Percentiles rank a stretch among this genome's conserved stretches.
Conservation (phyloP, 2,888 invertebrate species). For the Parnassius orleans region DNA sequence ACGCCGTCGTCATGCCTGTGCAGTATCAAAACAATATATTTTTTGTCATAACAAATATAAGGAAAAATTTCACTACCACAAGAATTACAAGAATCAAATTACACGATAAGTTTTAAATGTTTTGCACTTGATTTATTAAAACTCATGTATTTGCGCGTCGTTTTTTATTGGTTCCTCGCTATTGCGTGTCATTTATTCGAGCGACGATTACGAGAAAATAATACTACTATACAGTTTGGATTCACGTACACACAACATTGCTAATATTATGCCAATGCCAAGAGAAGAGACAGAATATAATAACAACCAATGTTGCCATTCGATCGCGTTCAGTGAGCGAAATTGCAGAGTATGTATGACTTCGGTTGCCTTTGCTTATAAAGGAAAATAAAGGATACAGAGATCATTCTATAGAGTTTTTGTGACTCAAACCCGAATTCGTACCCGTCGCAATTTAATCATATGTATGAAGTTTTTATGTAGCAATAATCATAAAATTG, state of each 20-base stretch:
- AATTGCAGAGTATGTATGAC: no score
- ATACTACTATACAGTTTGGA: slow-evolving; percentile 46
- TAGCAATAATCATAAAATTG: no score
- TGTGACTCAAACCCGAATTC: no score
- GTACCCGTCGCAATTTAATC: no score
- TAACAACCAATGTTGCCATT: no score
- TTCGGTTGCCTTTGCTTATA: no score
- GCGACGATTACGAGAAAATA: slow-evolving; percentile 61
- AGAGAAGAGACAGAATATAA: no score
- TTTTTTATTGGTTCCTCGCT: slow-evolving; percentile 74
- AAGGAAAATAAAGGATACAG: no score
- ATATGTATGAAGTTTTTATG: no score
- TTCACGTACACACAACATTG: slow-evolving; percentile 30
- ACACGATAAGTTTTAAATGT: slow-evolving; percentile 55
- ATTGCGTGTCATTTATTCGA: slow-evolving; percentile 80
- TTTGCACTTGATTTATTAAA: slow-evolving; percentile 65
- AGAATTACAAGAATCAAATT: slow-evolving; percentile 49
- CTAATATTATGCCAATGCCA: background rate
- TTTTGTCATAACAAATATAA: slow-evolving; percentile 49
- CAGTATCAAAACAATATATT: slow-evolving; percentile 72
- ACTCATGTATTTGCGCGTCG: slow-evolving; percentile 73
- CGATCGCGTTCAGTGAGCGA: no score
- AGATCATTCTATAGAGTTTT: no score
- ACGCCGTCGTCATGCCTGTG: slow-evolving; percentile 73
- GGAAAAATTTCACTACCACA: slow-evolving; percentile 40